These are phyloP conservation scores for Corynorhinus townsendii DNA, from an alignment of 2,113 vertebrate species.

Conservation along the genomic window DNA sequence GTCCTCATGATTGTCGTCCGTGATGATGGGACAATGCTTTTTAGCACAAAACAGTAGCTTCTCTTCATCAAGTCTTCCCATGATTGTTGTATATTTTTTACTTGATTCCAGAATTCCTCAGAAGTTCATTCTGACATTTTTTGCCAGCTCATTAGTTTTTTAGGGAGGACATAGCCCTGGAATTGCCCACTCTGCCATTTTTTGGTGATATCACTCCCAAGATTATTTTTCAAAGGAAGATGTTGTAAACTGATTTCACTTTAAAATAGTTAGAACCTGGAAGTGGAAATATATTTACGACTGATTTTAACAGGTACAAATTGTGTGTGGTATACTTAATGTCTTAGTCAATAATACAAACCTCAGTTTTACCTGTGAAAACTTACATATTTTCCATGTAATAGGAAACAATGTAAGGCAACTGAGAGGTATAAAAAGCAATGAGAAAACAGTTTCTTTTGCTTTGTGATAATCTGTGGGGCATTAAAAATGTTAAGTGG, in stretches of 20 bases:
- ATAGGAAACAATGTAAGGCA: background rate
- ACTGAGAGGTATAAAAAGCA: background rate
- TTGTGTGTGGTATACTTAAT: background rate
- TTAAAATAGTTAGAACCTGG: background rate
- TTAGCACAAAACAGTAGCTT: background rate
- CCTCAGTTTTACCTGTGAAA: background rate
- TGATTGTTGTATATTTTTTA: background rate
- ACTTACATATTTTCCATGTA: background rate
- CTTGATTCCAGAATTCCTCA: background rate
- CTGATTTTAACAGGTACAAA: background rate
- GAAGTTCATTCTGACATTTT: background rate
- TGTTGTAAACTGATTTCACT: background rate
- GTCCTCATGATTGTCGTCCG: background rate
- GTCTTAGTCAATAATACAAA: background rate
- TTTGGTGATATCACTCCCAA: background rate
- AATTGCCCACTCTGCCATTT: background rate
- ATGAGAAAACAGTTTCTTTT: background rate
- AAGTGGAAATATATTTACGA: background rate
- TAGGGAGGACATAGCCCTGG: background rate
- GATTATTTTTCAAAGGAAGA: background rate
- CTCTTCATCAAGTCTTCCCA: background rate
- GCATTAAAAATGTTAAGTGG: background rate
- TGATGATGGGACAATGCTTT: too few relatives aligned
- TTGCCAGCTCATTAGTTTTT: background rate
- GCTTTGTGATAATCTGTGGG: background rate